phyloP scores from a whole-genome alignment of 1,140 invertebrate species.

The Drosophila suzukii region DNA sequence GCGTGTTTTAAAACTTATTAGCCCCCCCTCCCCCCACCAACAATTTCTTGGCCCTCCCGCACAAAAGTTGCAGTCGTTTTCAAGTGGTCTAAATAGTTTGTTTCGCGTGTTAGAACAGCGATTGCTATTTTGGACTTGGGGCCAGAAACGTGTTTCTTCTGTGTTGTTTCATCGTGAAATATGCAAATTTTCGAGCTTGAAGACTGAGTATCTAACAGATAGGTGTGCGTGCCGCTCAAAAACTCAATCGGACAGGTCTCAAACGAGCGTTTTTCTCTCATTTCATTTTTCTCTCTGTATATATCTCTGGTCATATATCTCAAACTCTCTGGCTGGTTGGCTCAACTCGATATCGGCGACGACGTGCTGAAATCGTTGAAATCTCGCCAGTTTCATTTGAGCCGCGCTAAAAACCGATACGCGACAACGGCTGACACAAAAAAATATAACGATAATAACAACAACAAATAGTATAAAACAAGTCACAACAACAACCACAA shows the following conservation, averaged over 20 bases:
- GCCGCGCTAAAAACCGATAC: slow-evolving; percentile 83
- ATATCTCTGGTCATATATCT: slow-evolving; percentile 33
- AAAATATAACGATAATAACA: slow-evolving; percentile 34
- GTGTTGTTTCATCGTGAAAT: slow-evolving; percentile 42
- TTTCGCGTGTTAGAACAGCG: slow-evolving; percentile 65
- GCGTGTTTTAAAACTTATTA: slow-evolving; percentile 11
- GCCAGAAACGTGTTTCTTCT: slow-evolving; percentile 42
- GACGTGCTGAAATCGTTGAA: slow-evolving; percentile 46
- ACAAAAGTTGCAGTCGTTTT: slow-evolving; percentile 35
- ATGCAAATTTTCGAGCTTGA: slow-evolving; percentile 72
- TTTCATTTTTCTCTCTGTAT: slow-evolving; percentile 18
- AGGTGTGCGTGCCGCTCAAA: slow-evolving; percentile 65
- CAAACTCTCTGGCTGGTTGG: slow-evolving; percentile 22
- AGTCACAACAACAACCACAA: slow-evolving; percentile 34
- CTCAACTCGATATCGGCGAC: slow-evolving; percentile 33
- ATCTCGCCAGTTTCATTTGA: slow-evolving; percentile 83
- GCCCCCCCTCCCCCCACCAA: not conserved
- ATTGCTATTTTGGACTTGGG: slow-evolving; percentile 36
- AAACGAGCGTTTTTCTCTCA: slow-evolving; percentile 29
- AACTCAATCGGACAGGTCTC: slow-evolving; percentile 59
- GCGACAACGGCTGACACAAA: slow-evolving; percentile 53
- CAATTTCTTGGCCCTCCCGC: slow-evolving; percentile 13
- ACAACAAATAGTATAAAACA: not conserved
- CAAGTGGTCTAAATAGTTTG: slow-evolving; percentile 7
- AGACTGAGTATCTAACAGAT: slow-evolving; percentile 60